phyloP scores from a whole-genome alignment of 2,888 invertebrate species.

The Lithophane semibrunnea region DNA sequence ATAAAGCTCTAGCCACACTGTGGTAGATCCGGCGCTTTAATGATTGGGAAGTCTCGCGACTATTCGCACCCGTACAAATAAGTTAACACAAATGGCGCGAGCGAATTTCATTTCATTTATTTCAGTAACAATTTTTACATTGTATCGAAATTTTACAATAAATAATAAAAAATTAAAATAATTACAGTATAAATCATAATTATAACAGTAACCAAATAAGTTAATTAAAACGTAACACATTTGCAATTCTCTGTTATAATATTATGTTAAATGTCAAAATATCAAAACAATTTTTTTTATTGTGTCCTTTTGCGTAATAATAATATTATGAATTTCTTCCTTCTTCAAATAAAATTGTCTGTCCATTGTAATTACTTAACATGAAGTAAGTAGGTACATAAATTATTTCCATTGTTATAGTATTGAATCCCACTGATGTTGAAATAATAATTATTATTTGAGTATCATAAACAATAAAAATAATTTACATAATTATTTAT shows the following conservation, averaged over 20 bases:
- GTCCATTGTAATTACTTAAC: neutral
- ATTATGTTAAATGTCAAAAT: too few relatives aligned
- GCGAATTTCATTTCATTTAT: neutral
- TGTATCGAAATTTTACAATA: too few relatives aligned
- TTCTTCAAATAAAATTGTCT: too few relatives aligned
- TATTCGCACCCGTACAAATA: neutral
- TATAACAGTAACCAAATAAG: too few relatives aligned
- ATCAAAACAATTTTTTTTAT: too few relatives aligned
- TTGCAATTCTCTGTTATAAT: too few relatives aligned
- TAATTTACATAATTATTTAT: conserved; percentile 29
- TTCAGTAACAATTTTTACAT: neutral
- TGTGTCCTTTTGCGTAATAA: too few relatives aligned
- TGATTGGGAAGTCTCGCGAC: neutral
- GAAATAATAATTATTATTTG: neutral
- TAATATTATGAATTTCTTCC: too few relatives aligned
- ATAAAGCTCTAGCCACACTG: too few relatives aligned
- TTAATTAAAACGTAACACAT: too few relatives aligned
- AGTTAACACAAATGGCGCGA: neutral
- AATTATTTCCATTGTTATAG: neutral
- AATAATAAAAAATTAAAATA: too few relatives aligned
- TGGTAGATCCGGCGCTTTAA: neutral
- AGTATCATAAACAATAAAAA: neutral
- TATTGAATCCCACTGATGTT: neutral
- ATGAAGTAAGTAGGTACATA: neutral
- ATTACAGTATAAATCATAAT: too few relatives aligned